Evolutionary conservation across 2,113 vertebrate genomes (phyloP), one percentile per base, ranked within the genome.

Genomic region (Monopterus albus): DNA sequence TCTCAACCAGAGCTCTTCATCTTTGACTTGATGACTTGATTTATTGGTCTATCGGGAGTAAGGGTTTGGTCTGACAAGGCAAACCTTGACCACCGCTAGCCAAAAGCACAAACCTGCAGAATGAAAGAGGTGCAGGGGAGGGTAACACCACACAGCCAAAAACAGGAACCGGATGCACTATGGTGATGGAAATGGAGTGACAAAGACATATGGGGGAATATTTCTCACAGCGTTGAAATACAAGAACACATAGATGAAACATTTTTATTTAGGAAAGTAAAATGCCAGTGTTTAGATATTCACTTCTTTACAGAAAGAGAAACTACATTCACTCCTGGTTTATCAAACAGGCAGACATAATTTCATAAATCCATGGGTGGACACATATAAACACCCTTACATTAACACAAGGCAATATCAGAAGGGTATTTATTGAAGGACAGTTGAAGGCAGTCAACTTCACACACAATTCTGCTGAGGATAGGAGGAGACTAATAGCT

Each of bases 351-450:
- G 47, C 21, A n/a, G n/a, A 49, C 18, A 20, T 43, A 39, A 61
- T 61, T 43, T 61, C 52, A 75, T 58, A 70, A 78, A 82, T 83
- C 56, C 28, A 61, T 17, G 15, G 36, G 60, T 47, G 66, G 61
- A 74, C 14, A 59, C 55, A 53, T 21, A 23, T 33, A 80, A 80
- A 73, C 55, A 35, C 36, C 6, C 49, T 52, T 61, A 23, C 20
- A 64, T 50, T 78, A 82, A 85, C 69, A 75, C 62, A 46, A 42
- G 42, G 62, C 58, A 63, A 52, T 50, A 70, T 58, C 25, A 15
- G 13, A 60, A 20, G 3, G 1, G 29, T 58, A 49, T 79, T 81
- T 76, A 65, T 79, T 35, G 64, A 72, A 51, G 38, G n/a, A 28
- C 64, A 70, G 76, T 6, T 28, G 47, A 65, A 74, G 42, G 38